A percentile compares a stretch with the other conserved stretches of the same genome.
These are phyloP conservation scores for Tylochromis polylepis DNA, from an alignment of 2,113 vertebrate species.

Conservation along the genomic window DNA sequence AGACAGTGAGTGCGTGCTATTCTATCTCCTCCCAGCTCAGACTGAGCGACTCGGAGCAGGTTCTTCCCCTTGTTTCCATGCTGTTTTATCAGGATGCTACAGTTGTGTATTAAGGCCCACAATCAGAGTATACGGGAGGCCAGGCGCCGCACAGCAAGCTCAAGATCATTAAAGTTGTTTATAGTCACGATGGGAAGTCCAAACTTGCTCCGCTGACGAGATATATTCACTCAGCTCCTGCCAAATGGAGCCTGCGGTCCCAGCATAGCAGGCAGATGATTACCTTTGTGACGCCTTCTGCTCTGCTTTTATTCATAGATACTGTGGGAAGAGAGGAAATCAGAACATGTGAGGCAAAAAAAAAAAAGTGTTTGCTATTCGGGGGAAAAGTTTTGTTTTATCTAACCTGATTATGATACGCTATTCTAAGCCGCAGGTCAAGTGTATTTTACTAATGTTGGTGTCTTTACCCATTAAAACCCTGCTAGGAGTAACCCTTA, in stretches of 20 bases:
- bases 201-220: constrained; percentile 43
- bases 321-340: neutral
- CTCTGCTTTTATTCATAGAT: constrained; percentile 42
- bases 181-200: constrained; percentile 44
- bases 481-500: neutral
- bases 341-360: neutral
- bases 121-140: neutral
- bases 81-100: constrained; percentile 53
- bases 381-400: neutral
- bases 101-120: constrained; percentile 23
- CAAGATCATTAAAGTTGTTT: constrained; percentile 63
- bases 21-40: constrained; percentile 49
- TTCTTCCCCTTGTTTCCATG: constrained; percentile 43
- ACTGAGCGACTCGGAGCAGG: constrained; percentile 22
- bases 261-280: constrained; percentile 39
- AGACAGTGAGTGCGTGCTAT: neutral
- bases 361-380: neutral
- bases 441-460: neutral
- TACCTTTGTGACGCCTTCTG: constrained; percentile 27
- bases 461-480: neutral
- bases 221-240: constrained; percentile 31
- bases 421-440: neutral
- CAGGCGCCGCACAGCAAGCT: neutral
- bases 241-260: constrained; percentile 38
- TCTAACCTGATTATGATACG: neutral